These are phyloP conservation scores for Numenius arquata DNA, from an alignment of 2,113 vertebrate genomes.

Conservation along the genomic window DNA sequence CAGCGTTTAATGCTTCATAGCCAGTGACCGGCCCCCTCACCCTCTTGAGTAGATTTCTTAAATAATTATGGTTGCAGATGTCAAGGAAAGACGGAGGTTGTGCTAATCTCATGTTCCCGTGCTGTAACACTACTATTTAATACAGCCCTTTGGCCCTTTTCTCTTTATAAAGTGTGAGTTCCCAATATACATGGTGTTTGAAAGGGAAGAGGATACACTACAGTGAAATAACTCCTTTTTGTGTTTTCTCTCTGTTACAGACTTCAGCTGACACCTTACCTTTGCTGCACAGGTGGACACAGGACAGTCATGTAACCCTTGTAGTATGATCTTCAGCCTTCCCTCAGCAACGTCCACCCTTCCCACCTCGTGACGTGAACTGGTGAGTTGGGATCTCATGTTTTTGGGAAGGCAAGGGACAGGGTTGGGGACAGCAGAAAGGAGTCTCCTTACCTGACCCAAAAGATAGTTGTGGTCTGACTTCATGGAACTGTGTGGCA, in stretches of 20 bases:
- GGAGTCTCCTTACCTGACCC: no score
- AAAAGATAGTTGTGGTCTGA: not conserved
- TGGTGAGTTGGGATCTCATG: not conserved
- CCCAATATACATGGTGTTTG: not conserved
- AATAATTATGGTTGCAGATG: not conserved
- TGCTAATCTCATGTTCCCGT: not conserved
- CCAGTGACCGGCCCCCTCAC: accelerated
- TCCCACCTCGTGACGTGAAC: not conserved
- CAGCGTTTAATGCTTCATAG: not conserved
- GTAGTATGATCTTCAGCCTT: not conserved
- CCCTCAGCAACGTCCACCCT: not conserved
- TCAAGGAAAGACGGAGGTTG: not conserved
- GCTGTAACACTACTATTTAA: not conserved
- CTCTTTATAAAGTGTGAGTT: not conserved
- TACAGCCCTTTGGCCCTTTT: not conserved
- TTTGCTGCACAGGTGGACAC: not conserved
- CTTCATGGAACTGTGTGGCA: not conserved
- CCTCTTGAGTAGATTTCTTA: not conserved
- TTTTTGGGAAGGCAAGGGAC: not conserved
- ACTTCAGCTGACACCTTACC: not conserved
- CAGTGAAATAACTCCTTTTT: not conserved
- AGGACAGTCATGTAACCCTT: not conserved
- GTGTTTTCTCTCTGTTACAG: not conserved
- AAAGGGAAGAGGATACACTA: not conserved
- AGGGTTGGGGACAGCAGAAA: not conserved